Conservation (phyloP, 2,888 invertebrate genomes). For the Diplazon laetatorius region DNA sequence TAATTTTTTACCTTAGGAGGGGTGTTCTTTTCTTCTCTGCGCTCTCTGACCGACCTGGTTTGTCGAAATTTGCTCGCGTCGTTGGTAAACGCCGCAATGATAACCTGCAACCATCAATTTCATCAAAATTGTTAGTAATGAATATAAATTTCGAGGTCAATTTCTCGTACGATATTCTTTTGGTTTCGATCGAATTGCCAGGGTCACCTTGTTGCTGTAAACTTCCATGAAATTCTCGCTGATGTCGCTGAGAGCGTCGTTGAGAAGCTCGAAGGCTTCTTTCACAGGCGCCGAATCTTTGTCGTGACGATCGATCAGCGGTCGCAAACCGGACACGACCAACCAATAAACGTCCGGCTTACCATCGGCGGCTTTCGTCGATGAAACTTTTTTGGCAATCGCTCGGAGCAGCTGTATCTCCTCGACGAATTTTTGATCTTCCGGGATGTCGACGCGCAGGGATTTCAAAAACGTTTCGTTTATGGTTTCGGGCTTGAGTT, state of each 20-base stretch:
- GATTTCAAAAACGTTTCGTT: conserved; percentile 75
- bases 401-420: conserved; percentile 86
- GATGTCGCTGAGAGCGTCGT: conserved; percentile 81
- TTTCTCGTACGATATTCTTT: too few species aligned
- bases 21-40: conserved; percentile 60
- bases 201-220: conserved; percentile 79
- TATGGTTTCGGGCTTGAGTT: conserved; percentile 76
- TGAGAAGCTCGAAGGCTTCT: conserved; percentile 87
- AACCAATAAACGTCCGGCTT: conserved; percentile 88
- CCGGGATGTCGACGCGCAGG: conserved; percentile 81
- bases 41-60: conserved; percentile 71
- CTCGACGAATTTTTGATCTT: conserved; percentile 86
- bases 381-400: conserved; percentile 84
- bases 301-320: conserved; percentile 87
- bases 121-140: not conserved
- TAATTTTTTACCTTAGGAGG: conserved; percentile 42
- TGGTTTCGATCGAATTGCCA: too few species aligned
- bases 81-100: conserved; percentile 87
- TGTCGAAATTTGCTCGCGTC: conserved; percentile 85
- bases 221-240: conserved; percentile 78
- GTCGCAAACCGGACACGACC: conserved; percentile 86
- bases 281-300: conserved; percentile 86
- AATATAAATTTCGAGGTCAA: not conserved
- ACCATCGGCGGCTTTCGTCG: conserved; percentile 84
- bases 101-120: conserved; percentile 78